These are phyloP conservation scores for Nymphalis c-album DNA, from an alignment of 2,888 invertebrate genomes.

Conservation along the genomic window DNA sequence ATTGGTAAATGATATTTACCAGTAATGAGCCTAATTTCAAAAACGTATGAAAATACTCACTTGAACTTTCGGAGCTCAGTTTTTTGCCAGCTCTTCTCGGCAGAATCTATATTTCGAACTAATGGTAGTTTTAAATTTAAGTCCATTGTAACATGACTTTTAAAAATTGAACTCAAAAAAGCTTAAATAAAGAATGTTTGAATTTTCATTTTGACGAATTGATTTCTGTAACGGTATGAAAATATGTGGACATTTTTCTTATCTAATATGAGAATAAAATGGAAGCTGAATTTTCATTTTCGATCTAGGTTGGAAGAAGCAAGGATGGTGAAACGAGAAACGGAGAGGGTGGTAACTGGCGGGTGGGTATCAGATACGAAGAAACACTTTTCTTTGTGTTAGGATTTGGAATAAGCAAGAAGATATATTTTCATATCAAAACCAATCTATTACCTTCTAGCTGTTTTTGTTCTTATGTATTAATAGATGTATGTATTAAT, in stretches of 20 bases:
- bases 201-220: background rate
- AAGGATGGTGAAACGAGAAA: slow-evolving; percentile 68
- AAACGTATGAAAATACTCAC: too few species aligned
- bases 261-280: slow-evolving; percentile 68
- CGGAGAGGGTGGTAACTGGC: slow-evolving; percentile 74
- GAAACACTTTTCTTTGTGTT: slow-evolving; percentile 37
- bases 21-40: too few species aligned
- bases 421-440: slow-evolving; percentile 14
- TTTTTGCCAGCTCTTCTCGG: too few species aligned
- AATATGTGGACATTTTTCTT: slow-evolving; percentile 69
- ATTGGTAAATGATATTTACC: too few species aligned
- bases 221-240: slow-evolving; percentile 46
- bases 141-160: too few species aligned
- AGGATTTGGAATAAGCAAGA: background rate
- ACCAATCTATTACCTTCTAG: background rate
- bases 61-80: too few species aligned
- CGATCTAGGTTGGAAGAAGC: slow-evolving; percentile 78
- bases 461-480: background rate
- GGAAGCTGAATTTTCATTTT: slow-evolving; percentile 79
- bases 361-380: slow-evolving; percentile 70
- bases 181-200: background rate
- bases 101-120: too few species aligned
- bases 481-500: too few species aligned
- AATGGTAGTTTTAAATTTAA: too few species aligned
- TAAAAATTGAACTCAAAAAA: too few species aligned